These are phyloP conservation scores for Tetranychus truncatus DNA, from an alignment of 2,888 invertebrate genomes.

Conservation along the genomic window DNA sequence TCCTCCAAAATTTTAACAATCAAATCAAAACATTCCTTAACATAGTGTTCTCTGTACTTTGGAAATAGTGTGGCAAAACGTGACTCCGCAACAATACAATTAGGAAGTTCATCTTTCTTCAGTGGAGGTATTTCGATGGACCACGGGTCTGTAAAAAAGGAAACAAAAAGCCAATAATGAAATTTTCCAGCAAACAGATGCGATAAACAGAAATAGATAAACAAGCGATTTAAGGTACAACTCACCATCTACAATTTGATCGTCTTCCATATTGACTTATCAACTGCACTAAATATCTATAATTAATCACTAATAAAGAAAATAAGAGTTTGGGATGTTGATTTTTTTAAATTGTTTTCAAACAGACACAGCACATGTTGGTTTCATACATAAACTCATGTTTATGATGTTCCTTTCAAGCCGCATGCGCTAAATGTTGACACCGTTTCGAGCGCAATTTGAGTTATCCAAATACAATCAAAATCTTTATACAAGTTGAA, in stretches of 20 bases:
- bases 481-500: too few species aligned
- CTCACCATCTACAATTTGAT: neutral
- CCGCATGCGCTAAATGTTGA: too few species aligned
- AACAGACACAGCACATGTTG: too few species aligned
- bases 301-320: neutral
- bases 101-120: constrained; percentile 66
- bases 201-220: neutral
- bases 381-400: too few species aligned
- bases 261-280: neutral
- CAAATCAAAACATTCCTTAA: constrained; percentile 84
- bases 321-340: too few species aligned
- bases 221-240: neutral
- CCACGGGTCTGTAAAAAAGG: constrained; percentile 22
- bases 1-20: constrained; percentile 66
- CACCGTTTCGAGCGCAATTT: too few species aligned
- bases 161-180: neutral
- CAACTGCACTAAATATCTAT: neutral
- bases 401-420: too few species aligned
- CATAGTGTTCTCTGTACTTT: constrained; percentile 85
- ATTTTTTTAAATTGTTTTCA: too few species aligned
- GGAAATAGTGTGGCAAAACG: constrained; percentile 93
- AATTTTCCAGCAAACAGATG: neutral
- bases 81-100: constrained; percentile 74
- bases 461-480: too few species aligned
- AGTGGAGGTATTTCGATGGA: constrained; percentile 58